A percentile compares a stretch with the other conserved stretches of the same genome.
Evolutionary conservation across 2,113 vertebrate species (phyloP).

Genomic region (Rhodinocichla rosea): DNA sequence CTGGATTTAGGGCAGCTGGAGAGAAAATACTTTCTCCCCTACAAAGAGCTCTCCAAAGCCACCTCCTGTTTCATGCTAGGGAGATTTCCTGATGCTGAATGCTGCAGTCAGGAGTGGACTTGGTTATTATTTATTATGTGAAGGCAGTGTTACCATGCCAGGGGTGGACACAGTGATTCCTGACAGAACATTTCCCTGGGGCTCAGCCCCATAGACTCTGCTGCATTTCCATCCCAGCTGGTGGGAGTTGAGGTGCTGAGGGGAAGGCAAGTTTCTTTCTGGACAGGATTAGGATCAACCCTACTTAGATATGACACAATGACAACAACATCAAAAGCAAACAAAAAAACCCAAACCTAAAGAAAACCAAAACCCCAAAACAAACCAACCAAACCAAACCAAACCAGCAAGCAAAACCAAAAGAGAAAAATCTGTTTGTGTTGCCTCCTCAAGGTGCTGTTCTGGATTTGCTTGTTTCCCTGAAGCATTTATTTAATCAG

Average conservation of each 20-base stretch:
- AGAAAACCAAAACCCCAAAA: neutral
- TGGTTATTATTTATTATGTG: neutral
- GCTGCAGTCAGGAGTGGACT: neutral
- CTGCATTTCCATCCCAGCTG: neutral
- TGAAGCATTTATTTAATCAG: neutral
- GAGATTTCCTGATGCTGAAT: neutral
- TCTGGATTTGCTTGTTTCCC: neutral
- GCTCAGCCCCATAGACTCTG: neutral
- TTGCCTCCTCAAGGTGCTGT: neutral
- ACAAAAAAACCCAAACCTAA: rapidly evolving
- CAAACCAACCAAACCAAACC: too few species aligned
- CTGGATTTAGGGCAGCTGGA: neutral
- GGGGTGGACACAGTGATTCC: neutral
- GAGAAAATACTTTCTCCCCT: neutral
- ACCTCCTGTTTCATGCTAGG: neutral
- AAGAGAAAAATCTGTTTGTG: neutral
- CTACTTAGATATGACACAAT: neutral
- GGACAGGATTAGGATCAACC: neutral
- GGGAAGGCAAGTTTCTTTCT: neutral
- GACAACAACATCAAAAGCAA: neutral
- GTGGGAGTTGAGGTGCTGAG: neutral
- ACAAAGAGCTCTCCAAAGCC: neutral
- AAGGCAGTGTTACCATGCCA: neutral
- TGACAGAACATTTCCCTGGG: neutral
- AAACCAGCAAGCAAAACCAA: neutral